phyloP scores from a whole-genome alignment of 2,113 vertebrate genomes.

The Axis porcinus region DNA sequence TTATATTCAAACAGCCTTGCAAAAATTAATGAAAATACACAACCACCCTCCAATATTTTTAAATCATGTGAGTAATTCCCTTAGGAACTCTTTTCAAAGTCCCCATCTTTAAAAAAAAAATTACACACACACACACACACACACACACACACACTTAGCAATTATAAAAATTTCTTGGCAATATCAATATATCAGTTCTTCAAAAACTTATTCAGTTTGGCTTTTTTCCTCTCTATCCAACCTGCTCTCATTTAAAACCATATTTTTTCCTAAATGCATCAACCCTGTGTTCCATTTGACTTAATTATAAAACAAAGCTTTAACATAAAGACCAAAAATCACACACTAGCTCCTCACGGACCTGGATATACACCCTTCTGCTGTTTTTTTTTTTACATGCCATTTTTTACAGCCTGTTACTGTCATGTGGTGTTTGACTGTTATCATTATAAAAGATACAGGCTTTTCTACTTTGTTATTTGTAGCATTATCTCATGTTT shows the following conservation, averaged over 20 bases:
- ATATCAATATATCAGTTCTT: slow-evolving; percentile 66
- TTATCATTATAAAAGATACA: slow-evolving; percentile 96
- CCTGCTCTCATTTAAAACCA: slow-evolving; percentile 59
- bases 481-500: slow-evolving; percentile 93
- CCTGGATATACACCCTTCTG: not conserved
- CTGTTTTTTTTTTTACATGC: slow-evolving; percentile 74
- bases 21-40: slow-evolving; percentile 70
- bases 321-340: slow-evolving; percentile 56
- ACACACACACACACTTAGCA: slow-evolving; percentile 38
- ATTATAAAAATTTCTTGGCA: slow-evolving; percentile 70
- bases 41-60: not conserved
- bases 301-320: slow-evolving; percentile 76
- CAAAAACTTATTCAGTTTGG: slow-evolving; percentile 65
- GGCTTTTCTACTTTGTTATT: slow-evolving; percentile 90
- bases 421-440: slow-evolving; percentile 89
- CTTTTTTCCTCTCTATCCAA: slow-evolving; percentile 54
- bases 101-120: slow-evolving; percentile 66
- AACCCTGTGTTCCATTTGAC: slow-evolving; percentile 56
- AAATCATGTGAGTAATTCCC: not conserved
- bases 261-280: slow-evolving; percentile 64
- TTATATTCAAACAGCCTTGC: slow-evolving; percentile 38
- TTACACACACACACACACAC: not conserved
- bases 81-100: not conserved
- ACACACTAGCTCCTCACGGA: not conserved
- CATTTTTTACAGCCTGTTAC: slow-evolving; percentile 89